These are phyloP conservation scores for Selene dorsalis DNA, from an alignment of 2,797 vertebrate species.

Conservation along the genomic window DNA sequence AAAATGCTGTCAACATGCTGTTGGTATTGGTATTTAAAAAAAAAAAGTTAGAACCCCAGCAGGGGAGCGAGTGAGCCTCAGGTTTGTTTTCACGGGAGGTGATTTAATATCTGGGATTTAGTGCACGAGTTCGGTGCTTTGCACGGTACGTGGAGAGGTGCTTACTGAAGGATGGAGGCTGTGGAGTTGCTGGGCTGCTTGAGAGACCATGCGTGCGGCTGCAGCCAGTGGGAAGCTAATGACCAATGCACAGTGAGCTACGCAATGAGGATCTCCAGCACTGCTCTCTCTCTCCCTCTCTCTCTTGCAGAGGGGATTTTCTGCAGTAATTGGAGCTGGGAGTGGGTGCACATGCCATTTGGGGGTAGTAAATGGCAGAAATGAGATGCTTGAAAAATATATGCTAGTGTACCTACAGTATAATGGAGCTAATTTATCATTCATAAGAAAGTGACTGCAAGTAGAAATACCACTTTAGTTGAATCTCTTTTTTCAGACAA, in stretches of 20 bases:
- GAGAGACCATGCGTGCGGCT: conserved; percentile 72
- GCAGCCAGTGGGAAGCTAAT: conserved; percentile 78
- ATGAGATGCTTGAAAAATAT: conserved; percentile 16
- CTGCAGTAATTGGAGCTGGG: conserved; percentile 65
- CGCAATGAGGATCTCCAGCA: conserved; percentile 52
- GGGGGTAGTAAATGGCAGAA: conserved; percentile 10
- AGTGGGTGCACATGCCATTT: conserved; percentile 44
- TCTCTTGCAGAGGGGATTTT: conserved; percentile 63
- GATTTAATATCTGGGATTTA: conserved; percentile 49
- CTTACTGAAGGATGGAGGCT: conserved; percentile 55
- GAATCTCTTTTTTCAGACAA: background rate
- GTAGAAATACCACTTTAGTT: background rate
- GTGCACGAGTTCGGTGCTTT: conserved; percentile 41
- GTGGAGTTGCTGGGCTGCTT: conserved; percentile 57
- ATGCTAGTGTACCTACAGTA: conserved; percentile 3
- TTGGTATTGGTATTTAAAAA: conserved; percentile 10
- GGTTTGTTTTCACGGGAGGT: conserved; percentile 39
- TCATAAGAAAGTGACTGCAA: background rate
- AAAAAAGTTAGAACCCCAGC: background rate
- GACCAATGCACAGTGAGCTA: conserved; percentile 63
- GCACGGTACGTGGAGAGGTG: conserved; percentile 53
- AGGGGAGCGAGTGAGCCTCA: conserved; percentile 6
- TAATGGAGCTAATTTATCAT: background rate
- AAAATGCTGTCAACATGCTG: conserved; percentile 7
- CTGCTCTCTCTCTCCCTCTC: conserved; percentile 26